These are phyloP conservation scores for Lochmaea crataegi DNA, from an alignment of 2,888 invertebrate species.

Conservation along the genomic window DNA sequence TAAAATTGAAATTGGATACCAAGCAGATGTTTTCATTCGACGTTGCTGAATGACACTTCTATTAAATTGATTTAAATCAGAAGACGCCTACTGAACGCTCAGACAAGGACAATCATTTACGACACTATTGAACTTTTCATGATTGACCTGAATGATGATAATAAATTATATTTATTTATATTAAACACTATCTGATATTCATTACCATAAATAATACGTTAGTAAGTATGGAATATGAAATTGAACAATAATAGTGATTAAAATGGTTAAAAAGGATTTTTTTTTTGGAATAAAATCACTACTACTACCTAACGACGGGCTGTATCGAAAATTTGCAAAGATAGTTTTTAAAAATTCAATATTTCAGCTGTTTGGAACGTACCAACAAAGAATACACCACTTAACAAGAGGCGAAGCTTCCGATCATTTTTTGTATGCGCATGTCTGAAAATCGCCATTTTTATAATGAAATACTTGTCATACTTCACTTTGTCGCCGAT, in stretches of 20 bases:
- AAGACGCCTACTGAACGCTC: constrained; percentile 2
- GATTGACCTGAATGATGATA: constrained; percentile 14
- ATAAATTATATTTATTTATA: neutral
- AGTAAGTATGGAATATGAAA: neutral
- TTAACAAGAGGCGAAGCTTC: no score
- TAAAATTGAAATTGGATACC: neutral
- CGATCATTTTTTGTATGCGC: no score
- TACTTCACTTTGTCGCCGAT: no score
- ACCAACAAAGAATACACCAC: no score
- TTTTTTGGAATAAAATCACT: no score
- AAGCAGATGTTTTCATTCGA: neutral
- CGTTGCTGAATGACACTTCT: neutral
- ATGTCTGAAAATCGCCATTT: no score
- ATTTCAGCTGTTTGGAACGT: no score
- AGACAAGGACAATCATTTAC: constrained; percentile 13
- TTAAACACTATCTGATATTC: neutral
- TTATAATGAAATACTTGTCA: no score
- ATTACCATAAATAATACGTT: neutral
- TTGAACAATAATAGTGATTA: neutral
- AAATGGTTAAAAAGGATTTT: no score
- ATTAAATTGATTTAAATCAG: constrained; percentile 7
- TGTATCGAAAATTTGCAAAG: no score
- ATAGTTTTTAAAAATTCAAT: no score
- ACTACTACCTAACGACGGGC: no score
- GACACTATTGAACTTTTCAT: constrained; percentile 17